Conservation (phyloP, 2,113 vertebrate genomes). For the Nibea albiflora region DNA sequence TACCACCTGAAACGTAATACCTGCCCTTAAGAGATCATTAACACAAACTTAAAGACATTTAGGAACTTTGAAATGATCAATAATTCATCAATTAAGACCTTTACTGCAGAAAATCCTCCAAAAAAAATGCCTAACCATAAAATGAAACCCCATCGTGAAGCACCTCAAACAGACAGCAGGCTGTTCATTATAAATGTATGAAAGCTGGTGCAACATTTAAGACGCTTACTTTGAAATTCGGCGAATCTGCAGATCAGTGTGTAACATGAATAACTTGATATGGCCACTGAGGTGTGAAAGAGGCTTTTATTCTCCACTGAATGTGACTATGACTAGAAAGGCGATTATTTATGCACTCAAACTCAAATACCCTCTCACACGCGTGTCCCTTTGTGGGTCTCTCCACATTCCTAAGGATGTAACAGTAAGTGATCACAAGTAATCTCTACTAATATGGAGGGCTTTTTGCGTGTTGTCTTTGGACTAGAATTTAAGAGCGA, state of each 20-base stretch:
- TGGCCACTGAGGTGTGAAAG: not conserved
- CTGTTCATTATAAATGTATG: conserved; percentile 43
- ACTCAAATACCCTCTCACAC: not conserved
- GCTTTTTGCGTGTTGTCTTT: no score
- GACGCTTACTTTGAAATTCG: not conserved
- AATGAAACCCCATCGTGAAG: conserved; percentile 8
- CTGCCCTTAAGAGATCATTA: not conserved
- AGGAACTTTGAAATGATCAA: not conserved
- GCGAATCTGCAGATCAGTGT: conserved; percentile 18
- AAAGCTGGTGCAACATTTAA: conserved; percentile 12
- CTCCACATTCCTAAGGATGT: not conserved
- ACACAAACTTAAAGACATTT: not conserved
- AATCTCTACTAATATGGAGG: not conserved
- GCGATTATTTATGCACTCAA: not conserved
- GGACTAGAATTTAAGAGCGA: not conserved
- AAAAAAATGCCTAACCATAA: not conserved
- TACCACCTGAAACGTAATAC: not conserved
- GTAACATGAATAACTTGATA: not conserved
- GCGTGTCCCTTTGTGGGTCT: no score
- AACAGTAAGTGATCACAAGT: not conserved
- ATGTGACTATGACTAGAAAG: not conserved
- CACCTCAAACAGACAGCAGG: not conserved
- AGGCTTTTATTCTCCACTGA: not conserved
- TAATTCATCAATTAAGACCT: not conserved
- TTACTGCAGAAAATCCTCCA: not conserved